Evolutionary conservation across 2,113 vertebrate species (phyloP), one percentile per base, ranked within the genome.

Genomic region (Eulemur macaco): DNA sequence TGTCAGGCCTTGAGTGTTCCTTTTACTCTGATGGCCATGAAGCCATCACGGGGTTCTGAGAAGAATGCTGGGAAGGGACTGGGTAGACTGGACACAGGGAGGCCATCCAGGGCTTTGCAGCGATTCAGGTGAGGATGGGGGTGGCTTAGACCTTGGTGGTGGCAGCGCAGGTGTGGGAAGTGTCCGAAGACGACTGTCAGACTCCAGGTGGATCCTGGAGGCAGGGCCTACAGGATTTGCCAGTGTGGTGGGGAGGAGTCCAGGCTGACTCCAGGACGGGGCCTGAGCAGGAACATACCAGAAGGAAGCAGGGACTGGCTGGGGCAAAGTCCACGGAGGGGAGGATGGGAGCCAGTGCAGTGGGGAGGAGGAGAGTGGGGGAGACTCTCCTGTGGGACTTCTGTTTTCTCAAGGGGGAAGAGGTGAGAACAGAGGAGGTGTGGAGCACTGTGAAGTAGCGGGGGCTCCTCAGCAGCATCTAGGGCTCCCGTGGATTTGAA

Each of bases 61-160:
- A n/a, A 37, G 80, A 12, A 25, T 7, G 31, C 50, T 3, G 25
- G 45, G 74, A 21, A 23, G 54, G 50, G 81, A 15, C 14, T 10
- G 20, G 5, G 2, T 39, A 42, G 68, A 18, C 25, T 42, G 8
- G 25, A 18, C 54, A 25, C 47, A 68, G 56, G 25, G n/a, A 73
- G 66, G 20, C 56, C 42, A 34, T n/a, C n/a, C 8, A 5, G 76
- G 89, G 11, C 50, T 88, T 74, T 20, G 76, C 2, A 6, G 31
- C 1, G 5, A 17, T 25, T 34, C 9, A 0, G 25, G 54, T 14
- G 37, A 21, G 6, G 1, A 2, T 21, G 37, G 21, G 20, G 25
- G 50, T 63, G n/a, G 60, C 60, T 7, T 1, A 31, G 47, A 18
- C 84, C 39, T 63, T 6, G 6, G 39, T 25, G 54, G 15, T 91